These are phyloP conservation scores for Drosophila limbata DNA, from an alignment of 2,888 invertebrate species.

Conservation along the genomic window DNA sequence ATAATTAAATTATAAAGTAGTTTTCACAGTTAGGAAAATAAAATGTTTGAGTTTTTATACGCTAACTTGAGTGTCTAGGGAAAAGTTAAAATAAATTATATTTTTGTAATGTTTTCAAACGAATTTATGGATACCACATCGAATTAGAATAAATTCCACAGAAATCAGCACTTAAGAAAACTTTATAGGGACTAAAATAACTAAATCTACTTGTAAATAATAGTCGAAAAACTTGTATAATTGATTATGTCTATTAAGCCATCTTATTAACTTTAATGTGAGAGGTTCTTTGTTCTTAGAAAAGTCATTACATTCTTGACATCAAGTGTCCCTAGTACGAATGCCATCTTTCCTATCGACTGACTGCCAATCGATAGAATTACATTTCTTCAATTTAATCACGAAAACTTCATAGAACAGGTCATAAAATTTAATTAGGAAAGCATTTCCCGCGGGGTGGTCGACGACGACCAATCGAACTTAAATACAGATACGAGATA, in stretches of 20 bases:
- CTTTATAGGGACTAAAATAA: too few species aligned
- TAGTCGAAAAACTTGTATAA: neutral
- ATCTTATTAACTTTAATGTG: neutral
- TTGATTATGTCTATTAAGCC: neutral
- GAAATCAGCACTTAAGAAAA: neutral
- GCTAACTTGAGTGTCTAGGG: too few species aligned
- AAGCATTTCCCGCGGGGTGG: constrained; percentile 60
- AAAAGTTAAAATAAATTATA: too few species aligned
- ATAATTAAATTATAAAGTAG: too few species aligned
- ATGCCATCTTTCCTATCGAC: neutral
- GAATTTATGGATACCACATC: too few species aligned
- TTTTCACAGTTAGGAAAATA: too few species aligned
- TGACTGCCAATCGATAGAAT: constrained; percentile 20
- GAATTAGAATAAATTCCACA: neutral
- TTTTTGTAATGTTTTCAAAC: too few species aligned
- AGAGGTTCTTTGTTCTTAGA: constrained; percentile 2
- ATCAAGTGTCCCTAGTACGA: neutral
- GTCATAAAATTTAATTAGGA: constrained; percentile 77
- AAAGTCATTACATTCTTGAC: neutral
- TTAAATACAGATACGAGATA: constrained; percentile 56
- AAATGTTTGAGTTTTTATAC: too few species aligned
- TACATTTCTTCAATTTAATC: constrained; percentile 49
- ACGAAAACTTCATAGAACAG: constrained; percentile 61
- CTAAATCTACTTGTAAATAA: neutral
- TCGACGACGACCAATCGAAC: constrained; percentile 53